Conservation (phyloP, 2,888 invertebrate genomes). For the Aphrophora alni region DNA sequence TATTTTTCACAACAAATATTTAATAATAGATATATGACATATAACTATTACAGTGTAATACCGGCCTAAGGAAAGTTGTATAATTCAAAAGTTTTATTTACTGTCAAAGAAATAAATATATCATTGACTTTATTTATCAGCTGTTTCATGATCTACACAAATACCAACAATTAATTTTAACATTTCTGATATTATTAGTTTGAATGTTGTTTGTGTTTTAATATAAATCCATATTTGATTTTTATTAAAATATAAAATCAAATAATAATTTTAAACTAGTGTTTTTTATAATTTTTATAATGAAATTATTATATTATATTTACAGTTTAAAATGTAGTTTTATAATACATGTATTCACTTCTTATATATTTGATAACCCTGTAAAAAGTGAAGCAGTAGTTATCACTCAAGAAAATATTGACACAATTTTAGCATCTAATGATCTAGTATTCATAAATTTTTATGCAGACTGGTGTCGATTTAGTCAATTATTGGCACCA, state of each 20-base stretch:
- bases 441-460: constrained; percentile 98
- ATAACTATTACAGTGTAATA: no score
- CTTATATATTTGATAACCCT: constrained; percentile 71
- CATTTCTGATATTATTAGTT: no score
- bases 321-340: background rate
- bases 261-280: no score
- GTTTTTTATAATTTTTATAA: no score
- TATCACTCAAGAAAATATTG: constrained; percentile 81
- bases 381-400: constrained; percentile 83
- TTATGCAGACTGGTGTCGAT: constrained; percentile 99
- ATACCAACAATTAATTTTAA: background rate
- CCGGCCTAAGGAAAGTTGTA: no score
- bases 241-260: no score
- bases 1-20: no score
- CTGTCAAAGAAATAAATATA: no score
- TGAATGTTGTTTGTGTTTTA: background rate
- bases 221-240: no score
- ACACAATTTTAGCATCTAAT: constrained; percentile 87
- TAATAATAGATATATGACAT: no score
- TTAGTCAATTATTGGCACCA: constrained; percentile 96
- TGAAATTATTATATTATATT: background rate
- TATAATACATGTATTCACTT: constrained; percentile 49
- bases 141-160: background rate
- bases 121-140: no score
- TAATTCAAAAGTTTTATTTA: no score